Percentiles rank a stretch among this genome's conserved stretches.
phyloP scores from a whole-genome alignment of 2,797 vertebrate genomes.

The Podarcis siculus region DNA sequence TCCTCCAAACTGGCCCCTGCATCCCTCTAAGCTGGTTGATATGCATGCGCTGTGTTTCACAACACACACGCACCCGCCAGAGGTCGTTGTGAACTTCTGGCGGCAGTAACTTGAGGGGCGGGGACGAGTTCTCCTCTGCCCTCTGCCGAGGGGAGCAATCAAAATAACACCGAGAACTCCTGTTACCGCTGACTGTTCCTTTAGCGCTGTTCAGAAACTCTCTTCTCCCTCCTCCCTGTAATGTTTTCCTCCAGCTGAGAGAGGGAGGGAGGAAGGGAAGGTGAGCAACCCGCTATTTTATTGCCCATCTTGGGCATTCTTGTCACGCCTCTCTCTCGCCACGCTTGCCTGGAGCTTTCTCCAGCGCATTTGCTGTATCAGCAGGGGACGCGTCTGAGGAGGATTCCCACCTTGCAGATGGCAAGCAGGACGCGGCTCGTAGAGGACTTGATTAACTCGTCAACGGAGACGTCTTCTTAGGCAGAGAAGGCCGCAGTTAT shows the following conservation, averaged over 20 bases:
- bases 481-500: not conserved
- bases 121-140: not conserved
- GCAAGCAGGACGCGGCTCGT: conserved; percentile 4
- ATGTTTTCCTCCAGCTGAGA: not conserved
- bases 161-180: not conserved
- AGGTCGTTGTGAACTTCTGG: not conserved
- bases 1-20: not conserved
- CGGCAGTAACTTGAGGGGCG: too few species aligned
- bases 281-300: not conserved
- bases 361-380: not conserved
- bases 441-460: conserved; percentile 45
- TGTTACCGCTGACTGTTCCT: conserved; percentile 4
- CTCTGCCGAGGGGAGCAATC: not conserved
- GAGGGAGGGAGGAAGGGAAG: not conserved
- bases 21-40: not conserved
- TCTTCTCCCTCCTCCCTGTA: too few species aligned
- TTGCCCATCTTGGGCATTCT: conserved; percentile 36
- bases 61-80: rapidly evolving
- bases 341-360: conserved; percentile 36
- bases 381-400: conserved; percentile 26
- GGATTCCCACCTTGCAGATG: conserved; percentile 30
- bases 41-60: not conserved
- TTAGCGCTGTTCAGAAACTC: not conserved
- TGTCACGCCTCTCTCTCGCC: not conserved
- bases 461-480: conserved; percentile 18